A percentile compares a stretch with the other conserved stretches of the same genome.
Conservation (phyloP, 1,140 invertebrate species). For the Drosophila sp. region DNA sequence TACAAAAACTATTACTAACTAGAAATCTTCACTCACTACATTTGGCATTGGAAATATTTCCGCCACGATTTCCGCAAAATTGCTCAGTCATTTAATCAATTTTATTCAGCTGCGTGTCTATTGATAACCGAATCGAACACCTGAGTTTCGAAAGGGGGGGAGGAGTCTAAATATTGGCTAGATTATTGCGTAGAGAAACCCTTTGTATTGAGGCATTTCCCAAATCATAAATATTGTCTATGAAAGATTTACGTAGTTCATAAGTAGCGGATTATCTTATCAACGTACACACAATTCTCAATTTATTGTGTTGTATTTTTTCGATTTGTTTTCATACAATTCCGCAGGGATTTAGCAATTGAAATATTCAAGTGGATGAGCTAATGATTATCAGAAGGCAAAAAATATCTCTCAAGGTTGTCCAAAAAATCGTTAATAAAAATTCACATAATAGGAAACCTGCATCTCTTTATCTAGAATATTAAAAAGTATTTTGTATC, state of each 20-base stretch:
- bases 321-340: slow-evolving; percentile 59
- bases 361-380: slow-evolving; percentile 27
- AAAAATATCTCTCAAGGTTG: slow-evolving; percentile 6
- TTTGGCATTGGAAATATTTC: slow-evolving; percentile 29
- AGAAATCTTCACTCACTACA: background rate
- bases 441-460: background rate
- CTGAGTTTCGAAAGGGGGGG: background rate
- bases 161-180: background rate
- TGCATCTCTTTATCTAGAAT: too few species aligned
- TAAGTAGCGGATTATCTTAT: slow-evolving; percentile 66
- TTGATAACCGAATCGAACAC: slow-evolving; percentile 43
- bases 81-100: slow-evolving; percentile 6
- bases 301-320: slow-evolving; percentile 38
- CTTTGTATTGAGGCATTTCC: slow-evolving; percentile 36
- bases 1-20: background rate
- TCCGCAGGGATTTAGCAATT: slow-evolving; percentile 52
- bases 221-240: slow-evolving; percentile 60
- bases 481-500: too few species aligned
- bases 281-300: background rate
- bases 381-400: slow-evolving; percentile 12
- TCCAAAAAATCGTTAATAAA: slow-evolving; percentile 2
- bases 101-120: background rate
- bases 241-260: slow-evolving; percentile 43
- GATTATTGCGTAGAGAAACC: slow-evolving; percentile 18
- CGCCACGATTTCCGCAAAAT: slow-evolving; percentile 38